Conservation (phyloP, 1,140 invertebrate species). For the Neelides sp. region DNA sequence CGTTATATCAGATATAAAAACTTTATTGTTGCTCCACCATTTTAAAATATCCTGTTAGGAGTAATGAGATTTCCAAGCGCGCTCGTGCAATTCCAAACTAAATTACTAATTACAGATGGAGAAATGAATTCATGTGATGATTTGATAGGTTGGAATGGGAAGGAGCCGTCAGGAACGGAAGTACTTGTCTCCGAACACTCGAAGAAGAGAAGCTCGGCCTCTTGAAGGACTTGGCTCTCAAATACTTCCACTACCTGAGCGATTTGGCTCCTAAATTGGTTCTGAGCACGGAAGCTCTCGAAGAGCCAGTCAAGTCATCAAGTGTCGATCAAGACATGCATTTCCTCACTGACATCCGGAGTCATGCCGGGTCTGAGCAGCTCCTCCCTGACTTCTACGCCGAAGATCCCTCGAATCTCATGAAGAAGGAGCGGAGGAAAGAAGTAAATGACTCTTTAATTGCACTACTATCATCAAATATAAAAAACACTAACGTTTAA, state of each 20-base stretch:
- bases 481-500: neutral
- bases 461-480: no score
- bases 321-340: constrained; percentile 62
- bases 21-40: no score
- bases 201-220: constrained; percentile 78
- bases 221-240: constrained; percentile 60
- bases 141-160: constrained; percentile 72
- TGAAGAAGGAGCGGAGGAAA: constrained; percentile 80
- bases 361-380: constrained; percentile 57
- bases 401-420: constrained; percentile 79
- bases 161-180: constrained; percentile 65
- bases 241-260: constrained; percentile 63
- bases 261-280: constrained; percentile 38
- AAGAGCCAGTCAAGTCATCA: constrained; percentile 52
- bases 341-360: constrained; percentile 46
- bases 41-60: no score
- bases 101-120: no score
- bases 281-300: constrained; percentile 54
- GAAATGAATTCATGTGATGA: no score
- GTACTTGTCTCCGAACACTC: constrained; percentile 53
- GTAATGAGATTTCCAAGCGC: no score
- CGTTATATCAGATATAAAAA: no score
- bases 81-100: no score
- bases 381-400: constrained; percentile 86
- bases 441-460: constrained; percentile 41